Conservation (phyloP, 2,888 invertebrate species). For the Drosophila pegasa region DNA sequence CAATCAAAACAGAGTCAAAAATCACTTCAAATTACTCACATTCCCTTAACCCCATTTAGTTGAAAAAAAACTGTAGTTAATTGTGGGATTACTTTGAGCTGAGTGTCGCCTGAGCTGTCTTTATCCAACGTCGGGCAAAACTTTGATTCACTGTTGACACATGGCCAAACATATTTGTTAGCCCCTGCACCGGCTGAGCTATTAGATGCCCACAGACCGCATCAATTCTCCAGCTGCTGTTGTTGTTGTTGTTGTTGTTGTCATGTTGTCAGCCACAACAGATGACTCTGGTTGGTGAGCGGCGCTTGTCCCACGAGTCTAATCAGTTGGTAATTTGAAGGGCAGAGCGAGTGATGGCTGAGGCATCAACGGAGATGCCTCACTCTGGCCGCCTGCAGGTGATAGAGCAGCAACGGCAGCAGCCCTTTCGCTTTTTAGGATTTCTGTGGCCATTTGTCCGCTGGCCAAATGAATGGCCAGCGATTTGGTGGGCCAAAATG, state of each 20-base stretch:
- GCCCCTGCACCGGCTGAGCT: conserved; percentile 48
- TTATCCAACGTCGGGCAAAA: conserved; percentile 7
- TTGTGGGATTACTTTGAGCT: neutral
- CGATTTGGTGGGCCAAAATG: conserved; percentile 69
- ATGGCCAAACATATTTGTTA: conserved; percentile 36
- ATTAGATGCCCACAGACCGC: conserved; percentile 55
- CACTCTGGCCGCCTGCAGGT: conserved; percentile 58
- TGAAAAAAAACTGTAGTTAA: neutral
- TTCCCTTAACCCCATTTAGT: neutral
- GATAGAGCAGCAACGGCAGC: conserved; percentile 26
- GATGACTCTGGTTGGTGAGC: conserved; percentile 47
- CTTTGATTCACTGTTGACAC: conserved; percentile 46
- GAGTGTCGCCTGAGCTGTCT: neutral
- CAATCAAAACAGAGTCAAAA: neutral
- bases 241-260: conserved; percentile 14
- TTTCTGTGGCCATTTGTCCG: conserved; percentile 47
- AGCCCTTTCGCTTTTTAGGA: conserved; percentile 47
- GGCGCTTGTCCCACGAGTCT: conserved; percentile 67
- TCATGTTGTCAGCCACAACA: conserved; percentile 53
- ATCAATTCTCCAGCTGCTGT: conserved; percentile 57
- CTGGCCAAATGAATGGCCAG: conserved; percentile 69
- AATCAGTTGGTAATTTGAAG: conserved; percentile 78
- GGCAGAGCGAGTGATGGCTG: conserved; percentile 63
- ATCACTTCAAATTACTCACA: neutral
- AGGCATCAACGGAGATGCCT: conserved; percentile 61